Percentiles rank a stretch among this genome's conserved stretches.
Conservation (phyloP, 92 coral and sea anemone species). For the Epizoanthus rinbou region DNA sequence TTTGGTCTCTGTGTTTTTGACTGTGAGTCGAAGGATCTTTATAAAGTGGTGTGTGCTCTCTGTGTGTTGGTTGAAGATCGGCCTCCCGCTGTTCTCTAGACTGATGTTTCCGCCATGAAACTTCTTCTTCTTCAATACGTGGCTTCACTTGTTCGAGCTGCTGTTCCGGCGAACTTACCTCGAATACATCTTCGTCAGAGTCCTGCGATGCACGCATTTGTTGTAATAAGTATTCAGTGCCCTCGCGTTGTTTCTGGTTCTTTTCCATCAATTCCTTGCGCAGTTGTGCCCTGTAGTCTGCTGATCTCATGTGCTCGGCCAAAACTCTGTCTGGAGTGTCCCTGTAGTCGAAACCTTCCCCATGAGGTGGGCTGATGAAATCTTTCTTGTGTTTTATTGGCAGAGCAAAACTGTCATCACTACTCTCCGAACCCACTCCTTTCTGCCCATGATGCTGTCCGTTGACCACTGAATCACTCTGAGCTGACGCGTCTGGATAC, state of each 20-base stretch:
- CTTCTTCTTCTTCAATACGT: background rate
- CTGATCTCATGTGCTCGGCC: slow-evolving; percentile 33
- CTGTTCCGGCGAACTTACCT: background rate
- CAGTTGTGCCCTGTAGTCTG: slow-evolving; percentile 74
- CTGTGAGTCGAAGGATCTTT: background rate
- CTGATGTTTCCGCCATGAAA: background rate
- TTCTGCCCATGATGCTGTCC: background rate
- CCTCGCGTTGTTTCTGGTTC: slow-evolving; percentile 82
- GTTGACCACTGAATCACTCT: too few relatives aligned
- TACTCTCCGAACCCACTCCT: slow-evolving; percentile 17
- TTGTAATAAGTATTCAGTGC: slow-evolving; percentile 64
- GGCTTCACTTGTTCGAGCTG: background rate
- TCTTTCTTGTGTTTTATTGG: slow-evolving; percentile 27
- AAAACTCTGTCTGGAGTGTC: slow-evolving; percentile 9
- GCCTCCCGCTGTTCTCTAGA: too few relatives aligned
- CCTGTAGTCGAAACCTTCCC: slow-evolving; percentile 38
- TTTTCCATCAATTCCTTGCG: slow-evolving; percentile 80
- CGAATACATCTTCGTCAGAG: slow-evolving; percentile 53
- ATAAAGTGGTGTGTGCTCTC: background rate
- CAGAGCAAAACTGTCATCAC: slow-evolving; percentile 39
- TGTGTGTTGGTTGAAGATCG: too few relatives aligned
- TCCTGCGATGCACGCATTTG: slow-evolving; percentile 72
- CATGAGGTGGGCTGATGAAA: slow-evolving; percentile 24
- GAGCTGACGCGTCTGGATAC: too few relatives aligned
- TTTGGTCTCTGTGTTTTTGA: background rate